These are phyloP conservation scores for Indicator indicator DNA, from an alignment of 2,113 vertebrate genomes.

Conservation along the genomic window DNA sequence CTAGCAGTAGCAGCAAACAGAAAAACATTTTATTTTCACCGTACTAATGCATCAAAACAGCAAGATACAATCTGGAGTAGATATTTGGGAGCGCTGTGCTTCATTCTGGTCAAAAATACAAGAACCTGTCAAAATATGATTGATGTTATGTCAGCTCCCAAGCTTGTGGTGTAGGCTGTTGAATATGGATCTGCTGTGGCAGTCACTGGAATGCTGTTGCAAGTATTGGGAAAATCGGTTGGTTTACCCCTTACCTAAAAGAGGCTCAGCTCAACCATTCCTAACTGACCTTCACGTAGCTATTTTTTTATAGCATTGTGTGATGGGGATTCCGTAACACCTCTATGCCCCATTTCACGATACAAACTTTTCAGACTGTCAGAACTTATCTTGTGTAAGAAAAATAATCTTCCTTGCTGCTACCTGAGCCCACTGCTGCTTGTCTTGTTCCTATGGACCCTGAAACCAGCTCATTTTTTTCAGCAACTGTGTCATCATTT, in stretches of 20 bases:
- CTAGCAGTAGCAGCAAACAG: background rate
- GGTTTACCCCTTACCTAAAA: background rate
- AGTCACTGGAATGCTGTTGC: background rate
- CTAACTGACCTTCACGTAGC: background rate
- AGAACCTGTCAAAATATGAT: background rate
- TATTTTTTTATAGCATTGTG: background rate
- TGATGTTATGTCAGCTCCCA: background rate
- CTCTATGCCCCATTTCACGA: background rate
- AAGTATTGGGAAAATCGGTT: background rate
- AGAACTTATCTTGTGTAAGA: background rate
- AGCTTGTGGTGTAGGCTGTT: background rate
- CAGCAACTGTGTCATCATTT: fast-evolving
- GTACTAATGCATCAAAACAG: background rate
- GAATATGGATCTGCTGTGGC: background rate
- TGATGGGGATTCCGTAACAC: background rate
- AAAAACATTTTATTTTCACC: background rate
- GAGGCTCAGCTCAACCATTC: background rate
- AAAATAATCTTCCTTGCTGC: background rate
- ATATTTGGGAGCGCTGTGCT: background rate
- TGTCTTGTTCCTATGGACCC: background rate
- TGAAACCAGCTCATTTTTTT: background rate
- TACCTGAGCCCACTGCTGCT: background rate
- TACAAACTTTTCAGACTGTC: background rate
- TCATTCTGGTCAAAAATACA: background rate
- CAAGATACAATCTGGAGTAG: background rate